Percentiles rank a stretch among this genome's conserved stretches.
These are phyloP conservation scores for Cranoglanis bouderius DNA, from an alignment of 2,113 vertebrate genomes.

Conservation along the genomic window DNA sequence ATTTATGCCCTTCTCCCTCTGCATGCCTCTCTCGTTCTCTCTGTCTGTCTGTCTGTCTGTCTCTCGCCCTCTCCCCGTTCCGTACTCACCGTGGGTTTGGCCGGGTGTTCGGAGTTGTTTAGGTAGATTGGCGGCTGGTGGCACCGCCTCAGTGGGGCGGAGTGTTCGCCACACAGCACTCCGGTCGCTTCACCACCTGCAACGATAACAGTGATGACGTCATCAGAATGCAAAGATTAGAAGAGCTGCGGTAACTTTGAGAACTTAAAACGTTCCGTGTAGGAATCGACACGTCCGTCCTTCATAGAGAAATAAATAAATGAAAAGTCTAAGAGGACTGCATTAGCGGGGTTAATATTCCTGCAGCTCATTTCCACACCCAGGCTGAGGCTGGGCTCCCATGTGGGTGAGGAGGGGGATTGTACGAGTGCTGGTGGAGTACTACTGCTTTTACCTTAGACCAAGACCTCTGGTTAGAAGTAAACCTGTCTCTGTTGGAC, in stretches of 20 bases:
- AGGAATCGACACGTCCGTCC: background rate
- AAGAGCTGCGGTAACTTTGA: background rate
- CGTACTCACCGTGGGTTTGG: constrained; percentile 69
- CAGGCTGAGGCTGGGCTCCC: background rate
- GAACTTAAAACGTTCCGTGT: background rate
- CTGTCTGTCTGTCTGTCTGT: constrained; percentile 25
- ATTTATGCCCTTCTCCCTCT: background rate
- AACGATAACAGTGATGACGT: background rate
- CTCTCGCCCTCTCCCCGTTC: constrained; percentile 53
- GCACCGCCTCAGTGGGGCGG: constrained; percentile 76
- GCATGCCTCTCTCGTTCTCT: background rate
- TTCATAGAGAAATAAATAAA: background rate
- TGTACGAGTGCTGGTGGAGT: background rate
- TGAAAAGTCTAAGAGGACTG: background rate
- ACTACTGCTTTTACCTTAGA: background rate
- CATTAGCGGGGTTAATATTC: background rate
- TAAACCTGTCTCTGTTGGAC: background rate
- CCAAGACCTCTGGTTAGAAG: background rate
- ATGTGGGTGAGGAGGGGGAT: background rate
- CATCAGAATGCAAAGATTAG: background rate
- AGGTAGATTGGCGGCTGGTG: constrained; percentile 73
- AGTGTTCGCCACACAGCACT: constrained; percentile 76
- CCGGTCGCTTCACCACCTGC: constrained; percentile 70
- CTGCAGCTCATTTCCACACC: background rate
- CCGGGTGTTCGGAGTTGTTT: constrained; percentile 68